Evolutionary conservation across 2,113 vertebrate genomes (phyloP).

Genomic region (Pangasianodon hypophthalmus): DNA sequence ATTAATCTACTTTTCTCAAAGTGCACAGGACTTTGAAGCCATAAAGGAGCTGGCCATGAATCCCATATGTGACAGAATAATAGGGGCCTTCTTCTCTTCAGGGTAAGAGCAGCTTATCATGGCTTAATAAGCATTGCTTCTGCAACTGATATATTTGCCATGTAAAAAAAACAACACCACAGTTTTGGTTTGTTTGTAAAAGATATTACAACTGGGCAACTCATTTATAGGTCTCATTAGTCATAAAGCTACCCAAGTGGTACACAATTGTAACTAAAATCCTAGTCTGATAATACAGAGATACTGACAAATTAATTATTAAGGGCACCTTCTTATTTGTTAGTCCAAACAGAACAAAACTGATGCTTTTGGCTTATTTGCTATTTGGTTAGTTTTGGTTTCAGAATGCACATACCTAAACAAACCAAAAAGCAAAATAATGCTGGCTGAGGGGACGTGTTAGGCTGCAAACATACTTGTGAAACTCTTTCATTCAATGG

Average conservation of each 20-base stretch:
- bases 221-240: background rate
- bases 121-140: background rate
- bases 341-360: background rate
- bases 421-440: background rate
- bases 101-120: conserved; percentile 61
- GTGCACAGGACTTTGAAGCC: conserved; percentile 71
- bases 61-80: conserved; percentile 78
- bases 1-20: conserved; percentile 45
- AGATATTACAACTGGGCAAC: background rate
- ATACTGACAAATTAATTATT: background rate
- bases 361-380: background rate
- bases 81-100: conserved; percentile 75
- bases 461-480: background rate
- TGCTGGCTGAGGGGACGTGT: background rate
- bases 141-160: background rate
- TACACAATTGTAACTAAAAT: background rate
- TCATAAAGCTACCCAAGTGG: background rate
- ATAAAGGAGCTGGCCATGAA: conserved; percentile 74
- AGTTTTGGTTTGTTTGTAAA: background rate
- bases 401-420: background rate
- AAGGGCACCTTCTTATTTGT: background rate
- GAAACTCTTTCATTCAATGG: background rate
- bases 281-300: background rate
- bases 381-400: background rate
- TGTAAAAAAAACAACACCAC: background rate